Percentiles rank a stretch among this genome's conserved stretches.
phyloP scores from a whole-genome alignment of 1,140 invertebrate species.

The Anastatus disparis region DNA sequence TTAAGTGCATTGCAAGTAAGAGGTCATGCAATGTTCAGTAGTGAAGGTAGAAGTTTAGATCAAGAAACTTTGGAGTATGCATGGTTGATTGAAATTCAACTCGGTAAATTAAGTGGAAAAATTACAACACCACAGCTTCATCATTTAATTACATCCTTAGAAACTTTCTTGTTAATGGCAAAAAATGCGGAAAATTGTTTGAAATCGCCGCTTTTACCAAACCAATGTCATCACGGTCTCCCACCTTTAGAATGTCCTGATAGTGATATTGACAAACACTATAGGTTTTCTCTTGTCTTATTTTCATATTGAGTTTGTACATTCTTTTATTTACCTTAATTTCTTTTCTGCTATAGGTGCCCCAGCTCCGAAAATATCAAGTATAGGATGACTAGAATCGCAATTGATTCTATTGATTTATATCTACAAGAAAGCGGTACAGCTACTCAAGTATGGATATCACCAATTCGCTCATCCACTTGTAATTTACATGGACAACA shows the following conservation, averaged over 20 bases:
- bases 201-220: conserved; percentile 76
- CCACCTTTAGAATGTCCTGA: conserved; percentile 81
- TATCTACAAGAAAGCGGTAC: conserved; percentile 91
- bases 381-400: conserved; percentile 91
- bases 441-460: conserved; percentile 87
- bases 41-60: conserved; percentile 86
- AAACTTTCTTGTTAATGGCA: conserved; percentile 88
- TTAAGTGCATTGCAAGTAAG: conserved; percentile 90
- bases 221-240: conserved; percentile 87
- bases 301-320: background rate
- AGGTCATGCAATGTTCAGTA: conserved; percentile 98
- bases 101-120: conserved; percentile 84
- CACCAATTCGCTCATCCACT: conserved; percentile 86
- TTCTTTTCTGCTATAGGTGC: conserved; percentile 66
- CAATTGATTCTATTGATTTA: conserved; percentile 91
- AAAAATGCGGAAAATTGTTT: conserved; percentile 91
- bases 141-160: conserved; percentile 85
- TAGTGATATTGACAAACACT: conserved; percentile 76
- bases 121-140: conserved; percentile 84
- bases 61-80: conserved; percentile 97
- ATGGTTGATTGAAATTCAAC: conserved; percentile 88
- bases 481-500: conserved; percentile 95
- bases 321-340: no score
- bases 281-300: conserved; percentile 62
- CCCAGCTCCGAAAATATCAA: conserved; percentile 92